Conservation (phyloP, 2,888 invertebrate genomes). For the Cryptus viduatorius region DNA sequence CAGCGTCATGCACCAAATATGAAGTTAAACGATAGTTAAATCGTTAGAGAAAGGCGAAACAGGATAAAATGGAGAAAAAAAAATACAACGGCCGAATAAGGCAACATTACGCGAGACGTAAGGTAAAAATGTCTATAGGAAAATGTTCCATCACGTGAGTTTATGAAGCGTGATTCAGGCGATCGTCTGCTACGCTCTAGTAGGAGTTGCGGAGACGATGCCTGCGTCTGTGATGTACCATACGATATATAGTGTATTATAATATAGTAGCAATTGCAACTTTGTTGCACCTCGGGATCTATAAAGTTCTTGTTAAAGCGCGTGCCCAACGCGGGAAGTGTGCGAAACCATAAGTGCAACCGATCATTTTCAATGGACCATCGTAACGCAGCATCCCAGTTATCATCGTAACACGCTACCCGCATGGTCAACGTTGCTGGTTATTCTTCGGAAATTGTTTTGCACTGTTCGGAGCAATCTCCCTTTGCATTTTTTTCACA, state of each 20-base stretch:
- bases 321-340: no score
- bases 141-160: constrained; percentile 37
- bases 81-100: not conserved
- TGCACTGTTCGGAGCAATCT: no score
- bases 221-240: not conserved
- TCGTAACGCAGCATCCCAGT: no score
- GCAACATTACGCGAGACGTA: not conserved
- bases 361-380: no score
- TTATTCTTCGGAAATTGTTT: no score
- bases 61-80: not conserved
- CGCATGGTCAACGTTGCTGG: no score
- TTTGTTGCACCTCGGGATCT: no score
- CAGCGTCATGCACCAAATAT: not conserved
- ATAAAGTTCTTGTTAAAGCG: no score
- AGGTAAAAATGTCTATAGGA: not conserved
- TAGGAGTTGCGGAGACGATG: constrained; percentile 4
- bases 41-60: not conserved
- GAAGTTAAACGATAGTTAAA: not conserved
- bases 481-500: no score
- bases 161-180: constrained; percentile 42
- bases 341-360: no score
- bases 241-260: not conserved
- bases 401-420: no score
- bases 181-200: constrained; percentile 44
- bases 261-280: no score